Percentiles rank a stretch among this genome's conserved stretches.
Conservation (phyloP, 1,140 invertebrate genomes). For the Nasonia vitripennis region DNA sequence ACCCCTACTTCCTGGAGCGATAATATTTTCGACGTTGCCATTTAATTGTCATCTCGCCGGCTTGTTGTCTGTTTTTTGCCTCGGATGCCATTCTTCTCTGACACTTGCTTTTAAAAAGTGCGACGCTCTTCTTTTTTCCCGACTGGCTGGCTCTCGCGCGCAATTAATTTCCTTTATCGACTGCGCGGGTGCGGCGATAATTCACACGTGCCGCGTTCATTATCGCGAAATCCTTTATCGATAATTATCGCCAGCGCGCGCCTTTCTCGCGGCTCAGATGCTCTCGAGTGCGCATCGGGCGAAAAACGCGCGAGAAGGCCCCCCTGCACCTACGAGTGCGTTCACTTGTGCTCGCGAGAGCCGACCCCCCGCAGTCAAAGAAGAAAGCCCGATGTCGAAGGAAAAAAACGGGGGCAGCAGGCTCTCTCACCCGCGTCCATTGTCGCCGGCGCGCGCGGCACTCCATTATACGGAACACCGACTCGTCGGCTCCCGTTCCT, state of each 20-base stretch:
- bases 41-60: slow-evolving; percentile 33
- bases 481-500: not conserved
- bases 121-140: not conserved
- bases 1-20: not conserved
- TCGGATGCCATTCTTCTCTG: slow-evolving; percentile 20
- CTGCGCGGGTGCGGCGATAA: not conserved
- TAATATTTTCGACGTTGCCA: slow-evolving; percentile 32
- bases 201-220: not conserved
- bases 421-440: not conserved
- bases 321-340: not conserved
- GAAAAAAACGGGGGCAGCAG: slow-evolving; percentile 6
- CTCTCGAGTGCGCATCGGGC: no score
- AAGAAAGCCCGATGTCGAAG: not conserved
- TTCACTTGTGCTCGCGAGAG: not conserved
- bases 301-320: no score
- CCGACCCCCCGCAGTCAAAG: not conserved
- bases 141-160: not conserved
- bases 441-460: not conserved
- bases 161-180: slow-evolving; percentile 21
- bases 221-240: not conserved
- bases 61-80: not conserved
- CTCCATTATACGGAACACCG: slow-evolving; percentile 20
- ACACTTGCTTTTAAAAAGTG: slow-evolving; percentile 6
- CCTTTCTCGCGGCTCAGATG: no score
- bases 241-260: no score